Evolutionary conservation across 2,113 vertebrate genomes (phyloP), one percentile per base, ranked within the genome.

Genomic region (Percopsis transmontana): DNA sequence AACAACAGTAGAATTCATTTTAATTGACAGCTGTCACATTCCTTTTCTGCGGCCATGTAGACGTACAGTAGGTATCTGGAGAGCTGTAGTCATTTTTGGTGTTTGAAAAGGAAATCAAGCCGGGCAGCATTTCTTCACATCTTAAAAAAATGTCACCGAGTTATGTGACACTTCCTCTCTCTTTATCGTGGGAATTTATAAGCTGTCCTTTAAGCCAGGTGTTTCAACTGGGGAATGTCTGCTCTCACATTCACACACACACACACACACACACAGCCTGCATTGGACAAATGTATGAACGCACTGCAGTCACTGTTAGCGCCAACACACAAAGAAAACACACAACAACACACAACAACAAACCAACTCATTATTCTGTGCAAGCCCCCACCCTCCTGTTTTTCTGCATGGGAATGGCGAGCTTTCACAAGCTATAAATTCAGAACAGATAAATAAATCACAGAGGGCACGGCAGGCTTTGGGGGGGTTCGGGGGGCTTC

Each of bases 401-500:
- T 11, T 61, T 62, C 66, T 63, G 58, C 68, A 10, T 51, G 11
- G 48, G 18, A 19, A 51, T 19, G 2, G 70, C 79, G 68, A 85
- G 76, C 84, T 87, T 91, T 88, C 84, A 86, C 86, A 85, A 88
- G 85, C 77, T 83, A 83, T 88, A 91, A 87, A 90, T 90, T 90
- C 74, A 82, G 72, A 76, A 45, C 80, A 88, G 71, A 88, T 83
- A 82, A 80, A 83, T 91, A 89, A 90, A 92, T 90, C 88, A 90
- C 61, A 73, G 53, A 70, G 67, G 68, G 71, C 73, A 44, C 72
- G 50, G 58, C 38, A 75, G 67, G 63, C 66, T 64, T 59, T 13
- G 50, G 44, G n/a, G n/a, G n/a, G n/a, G n/a, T n/a, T n/a, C n/a
- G n/a, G n/a, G n/a, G n/a, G n/a, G n/a, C n/a, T n/a, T n/a, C n/a